Conservation (phyloP, 2,888 invertebrate genomes). For the Anthrax anthrax region DNA sequence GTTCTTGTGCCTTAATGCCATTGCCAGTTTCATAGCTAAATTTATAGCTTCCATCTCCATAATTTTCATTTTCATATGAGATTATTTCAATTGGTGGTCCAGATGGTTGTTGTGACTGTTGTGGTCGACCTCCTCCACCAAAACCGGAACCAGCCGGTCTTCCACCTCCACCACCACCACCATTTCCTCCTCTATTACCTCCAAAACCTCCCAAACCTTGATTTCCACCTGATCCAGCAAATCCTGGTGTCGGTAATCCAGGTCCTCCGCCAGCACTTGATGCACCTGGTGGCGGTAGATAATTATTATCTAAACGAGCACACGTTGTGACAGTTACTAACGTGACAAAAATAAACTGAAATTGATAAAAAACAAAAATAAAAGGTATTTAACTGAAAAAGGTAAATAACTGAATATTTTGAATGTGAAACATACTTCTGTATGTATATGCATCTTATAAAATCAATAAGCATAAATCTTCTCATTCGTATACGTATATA, state of each 20-base stretch:
- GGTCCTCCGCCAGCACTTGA: conserved; percentile 30
- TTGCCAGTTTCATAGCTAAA: conserved; percentile 49
- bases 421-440: too few relatives aligned
- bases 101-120: conserved; percentile 20
- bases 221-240: conserved; percentile 19
- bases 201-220: conserved; percentile 27
- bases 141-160: conserved; percentile 14
- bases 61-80: conserved; percentile 42
- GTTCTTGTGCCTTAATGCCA: conserved; percentile 47
- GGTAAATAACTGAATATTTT: too few relatives aligned
- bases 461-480: too few relatives aligned
- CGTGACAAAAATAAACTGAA: conserved; percentile 35
- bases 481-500: too few relatives aligned
- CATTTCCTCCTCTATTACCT: conserved; percentile 25
- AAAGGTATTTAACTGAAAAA: background rate
- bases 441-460: too few relatives aligned
- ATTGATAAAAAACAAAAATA: conserved; percentile 13
- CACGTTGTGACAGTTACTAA: conserved; percentile 36
- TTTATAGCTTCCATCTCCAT: conserved; percentile 43
- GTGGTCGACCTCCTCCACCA: conserved; percentile 20
- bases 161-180: conserved; percentile 18
- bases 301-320: conserved; percentile 41
- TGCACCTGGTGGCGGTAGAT: conserved; percentile 40
- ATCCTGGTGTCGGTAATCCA: conserved; percentile 28
- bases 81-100: conserved; percentile 39